These are phyloP conservation scores for Gallinago nigripennis DNA, from an alignment of 2,797 vertebrate species.

Conservation along the genomic window DNA sequence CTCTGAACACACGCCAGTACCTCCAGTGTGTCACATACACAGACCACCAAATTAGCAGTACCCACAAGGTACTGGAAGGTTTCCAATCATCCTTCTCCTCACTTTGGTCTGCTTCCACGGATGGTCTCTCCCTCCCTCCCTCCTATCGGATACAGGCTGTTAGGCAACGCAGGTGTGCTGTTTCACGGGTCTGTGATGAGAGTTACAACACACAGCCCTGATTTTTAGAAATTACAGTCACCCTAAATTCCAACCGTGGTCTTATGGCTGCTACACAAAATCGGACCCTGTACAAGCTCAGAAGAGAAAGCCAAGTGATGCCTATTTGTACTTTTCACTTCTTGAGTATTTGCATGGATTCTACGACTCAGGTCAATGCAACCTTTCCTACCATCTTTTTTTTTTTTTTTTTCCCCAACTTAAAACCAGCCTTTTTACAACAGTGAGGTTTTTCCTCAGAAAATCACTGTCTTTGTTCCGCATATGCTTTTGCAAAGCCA, in stretches of 20 bases:
- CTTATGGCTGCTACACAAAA: neutral
- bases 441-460: neutral
- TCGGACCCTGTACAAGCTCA: too few relatives aligned
- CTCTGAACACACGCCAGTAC: neutral
- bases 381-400: neutral
- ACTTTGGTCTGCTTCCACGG: neutral
- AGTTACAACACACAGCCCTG: fast-evolving
- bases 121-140: neutral
- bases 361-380: neutral
- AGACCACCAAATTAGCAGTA: neutral
- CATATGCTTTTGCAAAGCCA: neutral
- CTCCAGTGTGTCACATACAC: neutral
- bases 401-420: too few relatives aligned
- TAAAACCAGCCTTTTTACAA: neutral
- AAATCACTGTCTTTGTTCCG: neutral
- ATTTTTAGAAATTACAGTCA: neutral
- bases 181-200: neutral
- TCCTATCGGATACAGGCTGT: neutral
- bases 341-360: neutral
- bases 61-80: too few relatives aligned
- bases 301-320: neutral
- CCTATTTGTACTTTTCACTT: neutral
- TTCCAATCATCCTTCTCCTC: neutral
- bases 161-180: neutral
- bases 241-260: neutral